Percentiles rank a stretch among this genome's conserved stretches.
These are phyloP conservation scores for Siniperca scherzeri DNA, from an alignment of 2,797 vertebrate species.

Conservation along the genomic window DNA sequence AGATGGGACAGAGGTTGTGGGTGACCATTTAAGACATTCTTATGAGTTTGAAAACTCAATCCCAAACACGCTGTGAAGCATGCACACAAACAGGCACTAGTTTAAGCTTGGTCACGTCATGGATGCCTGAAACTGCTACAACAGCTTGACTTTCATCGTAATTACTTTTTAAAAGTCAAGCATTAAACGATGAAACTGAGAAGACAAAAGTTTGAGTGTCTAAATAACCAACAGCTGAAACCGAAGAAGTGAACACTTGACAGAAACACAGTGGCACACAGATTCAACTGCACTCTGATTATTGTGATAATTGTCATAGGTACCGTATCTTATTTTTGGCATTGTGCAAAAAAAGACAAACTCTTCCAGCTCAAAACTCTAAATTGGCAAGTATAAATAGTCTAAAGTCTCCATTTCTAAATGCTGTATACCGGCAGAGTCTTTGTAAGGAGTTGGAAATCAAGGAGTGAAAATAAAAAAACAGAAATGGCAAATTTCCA, in stretches of 20 bases:
- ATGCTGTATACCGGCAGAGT: slow-evolving; percentile 51
- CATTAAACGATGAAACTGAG: slow-evolving; percentile 23
- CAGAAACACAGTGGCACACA: slow-evolving; percentile 56
- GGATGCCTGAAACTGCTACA: slow-evolving; percentile 34
- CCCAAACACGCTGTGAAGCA: slow-evolving; percentile 33
- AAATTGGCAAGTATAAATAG: slow-evolving; percentile 69
- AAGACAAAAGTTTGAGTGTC: slow-evolving; percentile 20
- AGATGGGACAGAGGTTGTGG: slow-evolving; percentile 11
- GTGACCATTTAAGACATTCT: slow-evolving; percentile 58
- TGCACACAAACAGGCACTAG: slow-evolving; percentile 67
- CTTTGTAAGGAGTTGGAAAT: slow-evolving; percentile 45
- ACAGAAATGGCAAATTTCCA: slow-evolving; percentile 68
- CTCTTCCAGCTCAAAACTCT: slow-evolving; percentile 53
- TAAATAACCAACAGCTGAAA: slow-evolving; percentile 24
- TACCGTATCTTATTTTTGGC: slow-evolving; percentile 79
- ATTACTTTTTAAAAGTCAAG: slow-evolving; percentile 51
- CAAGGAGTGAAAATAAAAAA: slow-evolving; percentile 58
- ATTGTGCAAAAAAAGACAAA: slow-evolving; percentile 77
- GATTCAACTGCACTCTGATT: slow-evolving; percentile 66
- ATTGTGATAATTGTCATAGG: slow-evolving; percentile 57
- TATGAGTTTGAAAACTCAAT: slow-evolving; percentile 26
- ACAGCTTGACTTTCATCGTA: slow-evolving; percentile 21
- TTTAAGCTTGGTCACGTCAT: slow-evolving; percentile 58
- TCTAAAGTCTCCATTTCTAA: slow-evolving; percentile 50
- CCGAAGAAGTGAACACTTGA: slow-evolving; percentile 29